A percentile compares a stretch with the other conserved stretches of the same genome.
Evolutionary conservation across 2,797 vertebrate genomes (phyloP).

Genomic region (Lemur catta): DNA sequence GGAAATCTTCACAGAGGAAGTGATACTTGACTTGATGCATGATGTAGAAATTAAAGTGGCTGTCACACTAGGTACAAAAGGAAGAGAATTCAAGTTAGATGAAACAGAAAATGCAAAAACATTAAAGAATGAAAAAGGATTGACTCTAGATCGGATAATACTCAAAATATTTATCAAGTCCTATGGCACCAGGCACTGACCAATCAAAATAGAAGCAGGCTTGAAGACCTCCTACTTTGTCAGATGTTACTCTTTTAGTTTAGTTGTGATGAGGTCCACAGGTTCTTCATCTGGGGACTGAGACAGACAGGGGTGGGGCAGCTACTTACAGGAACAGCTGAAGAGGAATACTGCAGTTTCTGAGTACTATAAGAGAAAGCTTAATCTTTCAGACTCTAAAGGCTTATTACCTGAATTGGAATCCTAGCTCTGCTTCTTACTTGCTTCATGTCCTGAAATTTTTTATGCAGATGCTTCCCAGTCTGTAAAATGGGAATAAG

Average conservation of each 20-base stretch:
- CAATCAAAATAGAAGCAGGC: background rate
- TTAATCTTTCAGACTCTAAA: background rate
- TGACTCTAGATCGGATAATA: background rate
- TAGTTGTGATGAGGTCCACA: background rate
- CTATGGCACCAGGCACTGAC: background rate
- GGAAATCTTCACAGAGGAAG: background rate
- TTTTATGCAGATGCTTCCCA: background rate
- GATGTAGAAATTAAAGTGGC: background rate
- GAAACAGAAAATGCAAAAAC: background rate
- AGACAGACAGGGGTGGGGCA: background rate
- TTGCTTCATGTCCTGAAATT: background rate
- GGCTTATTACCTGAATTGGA: background rate
- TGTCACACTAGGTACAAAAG: conserved; percentile 6
- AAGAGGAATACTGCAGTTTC: background rate
- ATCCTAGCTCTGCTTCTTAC: background rate
- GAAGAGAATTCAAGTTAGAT: conserved; percentile 6
- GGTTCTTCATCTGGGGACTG: background rate
- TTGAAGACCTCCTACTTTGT: background rate
- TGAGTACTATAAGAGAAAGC: background rate
- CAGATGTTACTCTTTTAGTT: background rate
- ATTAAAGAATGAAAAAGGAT: background rate
- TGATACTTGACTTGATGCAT: background rate
- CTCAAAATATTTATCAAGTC: background rate
- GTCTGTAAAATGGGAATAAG: background rate
- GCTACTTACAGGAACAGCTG: background rate